Evolutionary conservation across 2,113 vertebrate species (phyloP).

Genomic region (Oryzias woworae): DNA sequence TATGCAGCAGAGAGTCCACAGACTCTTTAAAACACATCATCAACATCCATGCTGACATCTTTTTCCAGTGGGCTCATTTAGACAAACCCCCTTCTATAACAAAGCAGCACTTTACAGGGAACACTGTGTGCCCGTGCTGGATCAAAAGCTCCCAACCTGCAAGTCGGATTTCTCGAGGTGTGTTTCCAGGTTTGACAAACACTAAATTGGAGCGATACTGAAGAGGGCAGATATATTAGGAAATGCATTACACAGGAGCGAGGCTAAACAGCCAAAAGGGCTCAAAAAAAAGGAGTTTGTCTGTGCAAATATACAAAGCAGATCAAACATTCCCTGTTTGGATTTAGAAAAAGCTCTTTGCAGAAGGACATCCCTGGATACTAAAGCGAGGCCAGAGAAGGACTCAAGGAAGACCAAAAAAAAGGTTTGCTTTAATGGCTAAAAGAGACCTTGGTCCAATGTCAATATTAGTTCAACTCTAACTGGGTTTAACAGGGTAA

Average conservation of each 20-base stretch:
- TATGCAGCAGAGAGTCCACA: slow-evolving; percentile 20
- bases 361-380: slow-evolving; percentile 46
- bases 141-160: slow-evolving; percentile 23
- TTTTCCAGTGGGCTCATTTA: slow-evolving; percentile 49
- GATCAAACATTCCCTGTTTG: slow-evolving; percentile 41
- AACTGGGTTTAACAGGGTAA: slow-evolving; percentile 46
- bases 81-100: slow-evolving; percentile 32
- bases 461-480: slow-evolving; percentile 69
- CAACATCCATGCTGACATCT: slow-evolving; percentile 32
- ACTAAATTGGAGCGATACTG: slow-evolving; percentile 18
- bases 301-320: slow-evolving; percentile 55
- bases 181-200: slow-evolving; percentile 21
- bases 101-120: slow-evolving; percentile 35
- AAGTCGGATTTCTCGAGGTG: slow-evolving; percentile 11
- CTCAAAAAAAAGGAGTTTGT: slow-evolving; percentile 51
- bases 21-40: slow-evolving; percentile 48
- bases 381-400: slow-evolving; percentile 28
- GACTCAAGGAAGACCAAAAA: slow-evolving; percentile 22
- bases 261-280: slow-evolving; percentile 66
- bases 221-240: slow-evolving; percentile 33
- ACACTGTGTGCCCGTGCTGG: not conserved
- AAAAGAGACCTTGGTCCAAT: slow-evolving; percentile 33
- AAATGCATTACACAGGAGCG: slow-evolving; percentile 49
- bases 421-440: slow-evolving; percentile 41
- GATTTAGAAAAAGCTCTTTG: slow-evolving; percentile 42